phyloP scores from a whole-genome alignment of 2,888 invertebrate genomes.

The Papilio protenor region DNA sequence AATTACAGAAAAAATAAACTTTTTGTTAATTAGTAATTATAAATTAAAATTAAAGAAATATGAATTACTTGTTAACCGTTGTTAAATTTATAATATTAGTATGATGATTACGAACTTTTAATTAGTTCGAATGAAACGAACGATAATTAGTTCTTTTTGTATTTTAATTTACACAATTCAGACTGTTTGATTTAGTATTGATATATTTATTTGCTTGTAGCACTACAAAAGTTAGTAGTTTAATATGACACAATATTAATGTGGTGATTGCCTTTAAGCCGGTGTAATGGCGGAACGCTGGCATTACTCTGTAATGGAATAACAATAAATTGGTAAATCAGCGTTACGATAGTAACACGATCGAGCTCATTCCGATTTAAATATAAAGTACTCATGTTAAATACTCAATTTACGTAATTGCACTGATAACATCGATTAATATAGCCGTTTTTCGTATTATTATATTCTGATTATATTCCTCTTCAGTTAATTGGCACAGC shows the following conservation, averaged over 20 bases:
- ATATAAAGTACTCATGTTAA: constrained; percentile 55
- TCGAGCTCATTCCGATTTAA: constrained; percentile 54
- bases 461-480: constrained; percentile 42
- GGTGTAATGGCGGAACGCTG: constrained; percentile 32
- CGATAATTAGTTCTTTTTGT: neutral
- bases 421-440: constrained; percentile 53
- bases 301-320: constrained; percentile 40
- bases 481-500: constrained; percentile 42
- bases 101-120: too few relatives aligned
- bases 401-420: constrained; percentile 49
- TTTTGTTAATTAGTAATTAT: too few relatives aligned
- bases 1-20: too few relatives aligned
- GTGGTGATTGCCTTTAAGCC: constrained; percentile 35
- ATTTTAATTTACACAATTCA: neutral
- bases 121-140: too few relatives aligned
- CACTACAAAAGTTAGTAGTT: neutral
- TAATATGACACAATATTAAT: constrained; percentile 30
- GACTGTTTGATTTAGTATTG: neutral
- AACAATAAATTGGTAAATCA: constrained; percentile 52
- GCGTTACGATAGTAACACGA: constrained; percentile 51
- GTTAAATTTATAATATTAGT: too few relatives aligned
- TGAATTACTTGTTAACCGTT: too few relatives aligned
- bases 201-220: neutral
- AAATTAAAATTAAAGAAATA: too few relatives aligned
- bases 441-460: constrained; percentile 46